These are phyloP conservation scores for Nematolebias whitei DNA, from an alignment of 2,113 vertebrate species.

Conservation along the genomic window DNA sequence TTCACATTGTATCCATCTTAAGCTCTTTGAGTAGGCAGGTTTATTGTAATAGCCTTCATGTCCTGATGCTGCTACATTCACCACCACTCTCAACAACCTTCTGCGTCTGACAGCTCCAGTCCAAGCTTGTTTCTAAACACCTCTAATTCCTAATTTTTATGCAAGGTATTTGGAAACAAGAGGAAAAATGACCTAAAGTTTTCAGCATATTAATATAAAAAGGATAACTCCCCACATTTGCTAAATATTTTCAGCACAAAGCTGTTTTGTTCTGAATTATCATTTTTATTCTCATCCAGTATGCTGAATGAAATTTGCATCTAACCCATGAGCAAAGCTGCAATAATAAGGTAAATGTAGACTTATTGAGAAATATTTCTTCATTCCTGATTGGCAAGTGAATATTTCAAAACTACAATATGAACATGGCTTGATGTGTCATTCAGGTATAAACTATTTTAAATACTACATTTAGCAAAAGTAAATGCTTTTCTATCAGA, in stretches of 20 bases:
- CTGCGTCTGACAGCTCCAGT: slow-evolving; percentile 62
- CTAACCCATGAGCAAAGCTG: background rate
- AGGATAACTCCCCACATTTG: background rate
- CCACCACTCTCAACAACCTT: slow-evolving; percentile 27
- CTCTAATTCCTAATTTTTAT: slow-evolving; percentile 2
- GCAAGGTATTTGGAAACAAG: background rate
- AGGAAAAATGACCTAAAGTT: slow-evolving; percentile 1
- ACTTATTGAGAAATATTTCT: background rate
- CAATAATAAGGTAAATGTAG: background rate
- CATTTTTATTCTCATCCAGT: slow-evolving; percentile 7
- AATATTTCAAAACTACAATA: background rate
- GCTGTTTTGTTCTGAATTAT: slow-evolving; percentile 5
- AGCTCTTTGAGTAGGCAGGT: slow-evolving; percentile 1
- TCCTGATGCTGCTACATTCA: slow-evolving; percentile 61
- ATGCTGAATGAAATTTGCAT: background rate
- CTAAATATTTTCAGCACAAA: background rate
- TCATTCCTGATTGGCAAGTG: background rate
- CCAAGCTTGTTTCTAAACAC: background rate
- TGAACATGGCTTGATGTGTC: too few species aligned
- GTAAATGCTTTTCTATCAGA: too few species aligned
- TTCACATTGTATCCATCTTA: background rate
- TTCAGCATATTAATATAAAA: background rate
- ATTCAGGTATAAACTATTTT: too few species aligned
- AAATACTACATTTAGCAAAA: too few species aligned
- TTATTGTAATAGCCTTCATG: slow-evolving; percentile 61